Base-by-base conservation (phyloP, 2,888 invertebrate genomes). In the Cryptophagus acutangulus region DNA sequence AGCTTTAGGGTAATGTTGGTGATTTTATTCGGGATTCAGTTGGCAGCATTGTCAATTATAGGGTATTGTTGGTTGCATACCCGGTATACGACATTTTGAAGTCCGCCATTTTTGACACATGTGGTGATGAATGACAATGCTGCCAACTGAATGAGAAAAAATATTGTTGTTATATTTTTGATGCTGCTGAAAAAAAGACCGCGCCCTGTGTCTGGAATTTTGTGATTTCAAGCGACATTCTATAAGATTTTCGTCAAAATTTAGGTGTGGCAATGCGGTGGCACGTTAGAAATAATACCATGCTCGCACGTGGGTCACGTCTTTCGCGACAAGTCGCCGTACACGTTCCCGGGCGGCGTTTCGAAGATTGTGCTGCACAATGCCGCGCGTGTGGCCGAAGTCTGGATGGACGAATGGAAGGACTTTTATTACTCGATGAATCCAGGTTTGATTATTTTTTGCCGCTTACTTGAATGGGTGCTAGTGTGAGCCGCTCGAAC, bases 321-420 rank as follows among this genome's bases (percentile, higher is more conserved):
- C 66, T 96, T 95, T 78, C 82, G 95, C 61, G 94, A 94, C 81
- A 91, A 93, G 74, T 92, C 94, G 49, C 99, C 99, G 36, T 99
- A 99, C 75, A 89, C 93, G 52, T 97, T 99, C 84, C 99, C 99
- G 43, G 99, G 99, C 59, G 99, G 96, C 54, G 92, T 93, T 57
- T 89, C 90, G 70, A 89, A 89, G 73, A 87, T 97, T 66, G 95
- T 97, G 63, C 85, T 96, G 61, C 93, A 95, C 75, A 99, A 99
- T 77, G 93, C 96, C 58, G 93, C 95, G 62, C 82, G 99, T 63
- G 94, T 96, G 62, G 97, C 96, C 62, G 93, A 95, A 73, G 99
- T 99, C 64, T 99, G 99, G 99, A 89, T 99, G 87, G 99, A 97
- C 81, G 94, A 97, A 73, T 97, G 96, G 90, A 87, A 92, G 73